Conservation (phyloP, 2,888 invertebrate genomes). For the Trissolcus japonicus region DNA sequence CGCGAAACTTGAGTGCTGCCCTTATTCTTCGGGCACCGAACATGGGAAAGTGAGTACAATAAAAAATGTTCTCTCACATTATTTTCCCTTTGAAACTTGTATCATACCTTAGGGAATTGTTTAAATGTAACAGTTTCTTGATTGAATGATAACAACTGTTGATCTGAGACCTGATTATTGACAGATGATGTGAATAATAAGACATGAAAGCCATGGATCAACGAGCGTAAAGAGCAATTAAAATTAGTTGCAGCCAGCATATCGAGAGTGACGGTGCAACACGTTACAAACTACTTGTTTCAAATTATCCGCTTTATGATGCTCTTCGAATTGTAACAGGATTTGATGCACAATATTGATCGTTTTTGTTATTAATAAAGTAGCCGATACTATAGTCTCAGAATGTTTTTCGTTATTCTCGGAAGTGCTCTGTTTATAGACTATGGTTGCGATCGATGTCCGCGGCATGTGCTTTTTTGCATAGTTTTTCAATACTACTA, state of each 20-base stretch:
- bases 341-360: conserved; percentile 16
- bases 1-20: conserved; percentile 21
- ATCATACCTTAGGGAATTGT: no score
- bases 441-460: conserved; percentile 21
- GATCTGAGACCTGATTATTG: no score
- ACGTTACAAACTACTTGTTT: neutral
- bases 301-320: conserved; percentile 13
- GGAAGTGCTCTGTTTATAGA: conserved; percentile 7
- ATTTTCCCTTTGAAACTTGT: neutral
- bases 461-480: conserved; percentile 8
- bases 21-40: conserved; percentile 19
- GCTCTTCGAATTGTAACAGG: conserved; percentile 9
- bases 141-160: neutral
- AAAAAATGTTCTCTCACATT: neutral
- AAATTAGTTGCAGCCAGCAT: conserved; percentile 2
- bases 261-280: no score
- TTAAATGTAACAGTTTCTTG: no score
- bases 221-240: conserved; percentile 25
- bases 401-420: conserved; percentile 13
- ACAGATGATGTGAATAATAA: no score
- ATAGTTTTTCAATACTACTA: neutral
- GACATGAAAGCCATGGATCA: no score
- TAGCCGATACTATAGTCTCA: conserved; percentile 25
- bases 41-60: conserved; percentile 30
- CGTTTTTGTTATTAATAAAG: conserved; percentile 40